phyloP scores from a whole-genome alignment of 2,113 vertebrate genomes.

The Mus pahari region DNA sequence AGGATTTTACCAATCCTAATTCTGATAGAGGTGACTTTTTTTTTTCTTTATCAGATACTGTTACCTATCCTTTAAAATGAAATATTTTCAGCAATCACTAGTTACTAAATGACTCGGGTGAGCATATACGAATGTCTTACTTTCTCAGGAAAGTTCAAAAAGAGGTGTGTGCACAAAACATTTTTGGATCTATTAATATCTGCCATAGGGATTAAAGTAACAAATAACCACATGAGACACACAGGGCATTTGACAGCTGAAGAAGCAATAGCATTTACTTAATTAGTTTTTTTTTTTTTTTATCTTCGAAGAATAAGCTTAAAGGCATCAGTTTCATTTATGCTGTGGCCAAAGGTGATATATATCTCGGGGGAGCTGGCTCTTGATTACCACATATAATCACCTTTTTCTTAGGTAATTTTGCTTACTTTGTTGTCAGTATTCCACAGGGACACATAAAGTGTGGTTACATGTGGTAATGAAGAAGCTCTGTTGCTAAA shows the following conservation, averaged over 20 bases:
- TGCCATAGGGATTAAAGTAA: background rate
- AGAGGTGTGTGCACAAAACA: background rate
- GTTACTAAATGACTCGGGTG: background rate
- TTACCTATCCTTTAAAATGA: background rate
- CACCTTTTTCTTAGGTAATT: constrained; percentile 13
- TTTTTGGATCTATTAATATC: background rate
- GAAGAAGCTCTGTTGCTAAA: background rate
- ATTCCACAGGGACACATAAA: background rate
- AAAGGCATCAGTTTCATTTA: background rate
- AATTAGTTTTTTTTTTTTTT: background rate
- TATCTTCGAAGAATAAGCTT: background rate
- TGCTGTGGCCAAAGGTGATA: background rate
- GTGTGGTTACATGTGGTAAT: background rate
- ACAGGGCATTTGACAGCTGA: background rate
- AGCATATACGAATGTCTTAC: background rate
- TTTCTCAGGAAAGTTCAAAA: constrained; percentile 9
- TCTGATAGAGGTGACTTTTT: too few relatives aligned
- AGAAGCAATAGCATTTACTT: background rate
- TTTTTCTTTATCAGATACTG: background rate
- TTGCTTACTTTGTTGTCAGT: background rate
- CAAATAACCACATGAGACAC: background rate
- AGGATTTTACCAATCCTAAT: too few relatives aligned
- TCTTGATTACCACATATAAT: background rate
- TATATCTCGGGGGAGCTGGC: background rate
- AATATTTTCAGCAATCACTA: background rate